Evolutionary conservation across 2,113 vertebrate species (phyloP), one percentile per base, ranked within the genome.

Genomic region (Dermatemys mawii): DNA sequence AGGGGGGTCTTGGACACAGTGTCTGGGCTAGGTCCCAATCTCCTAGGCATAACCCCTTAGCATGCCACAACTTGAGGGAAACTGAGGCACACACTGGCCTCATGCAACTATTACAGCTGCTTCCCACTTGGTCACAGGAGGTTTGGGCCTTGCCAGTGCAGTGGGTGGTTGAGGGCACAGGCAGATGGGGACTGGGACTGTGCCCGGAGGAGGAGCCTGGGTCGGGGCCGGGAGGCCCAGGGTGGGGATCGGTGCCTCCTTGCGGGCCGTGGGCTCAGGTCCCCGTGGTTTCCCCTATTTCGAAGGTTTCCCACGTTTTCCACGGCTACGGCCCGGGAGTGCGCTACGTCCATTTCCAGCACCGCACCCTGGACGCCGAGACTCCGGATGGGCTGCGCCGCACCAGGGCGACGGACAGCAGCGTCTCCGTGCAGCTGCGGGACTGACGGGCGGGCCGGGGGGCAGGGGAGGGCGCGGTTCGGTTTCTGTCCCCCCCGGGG

Each of bases 261-360:
- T 35, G 35, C n/a, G 21, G 55, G 6, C 48, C 6, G 5, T 7
- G 44, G 32, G 48, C 67, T 70, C 22, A 92, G 48, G 63, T 27
- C 70, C 63, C 0, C 27, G 70, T 92, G 84, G 32, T 98, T 97
- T 19, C 3, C 41, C 57, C 4, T n/a, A 0, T 19, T 38, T 76
- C 83, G 17, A 49, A 97, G 98, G 98, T 98, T 63, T 97, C 97
- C 27, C 98, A 98, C 2, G 95, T 98, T 7, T 98, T 98, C 93
- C 92, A 90, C 75, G 90, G 87, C 16, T 98, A 98, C 0, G 97
- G 98, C 8, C 76, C 98, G 0, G 98, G 98, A 0, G 98, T 98
- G 75, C 98, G 99, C 60, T 98, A 98, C 0, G 86, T 99, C 89
- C 98, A 97, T 94, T 99, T 99, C 89, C 88, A 97, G 78, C 99